Evolutionary conservation across 2,113 vertebrate species (phyloP).

Genomic region (Perognathus longimembris): DNA sequence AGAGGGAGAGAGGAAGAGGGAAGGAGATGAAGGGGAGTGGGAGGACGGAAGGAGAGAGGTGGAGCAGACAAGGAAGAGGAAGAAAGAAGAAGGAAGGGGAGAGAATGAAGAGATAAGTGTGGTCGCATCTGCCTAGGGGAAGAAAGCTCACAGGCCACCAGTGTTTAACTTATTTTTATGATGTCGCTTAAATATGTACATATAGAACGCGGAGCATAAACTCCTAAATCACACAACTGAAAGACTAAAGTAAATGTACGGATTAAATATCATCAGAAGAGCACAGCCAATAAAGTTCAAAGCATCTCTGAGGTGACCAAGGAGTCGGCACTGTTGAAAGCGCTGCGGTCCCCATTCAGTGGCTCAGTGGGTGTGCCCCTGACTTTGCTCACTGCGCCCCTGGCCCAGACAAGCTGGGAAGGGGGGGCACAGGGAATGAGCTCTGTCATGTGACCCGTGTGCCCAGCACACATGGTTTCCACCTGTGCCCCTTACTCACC

Average conservation of each 20-base stretch:
- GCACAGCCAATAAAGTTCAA: neutral
- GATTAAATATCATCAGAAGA: slow-evolving; percentile 55
- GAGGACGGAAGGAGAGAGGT: no score
- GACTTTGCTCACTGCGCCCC: no score
- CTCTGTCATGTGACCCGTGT: accelerated
- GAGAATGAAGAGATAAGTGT: no score
- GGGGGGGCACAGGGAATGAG: no score
- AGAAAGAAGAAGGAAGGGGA: no score
- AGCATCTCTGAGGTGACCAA: neutral
- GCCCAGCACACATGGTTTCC: neutral
- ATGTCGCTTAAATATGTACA: slow-evolving; percentile 12
- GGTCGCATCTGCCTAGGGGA: neutral
- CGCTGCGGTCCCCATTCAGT: accelerated
- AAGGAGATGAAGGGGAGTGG: no score
- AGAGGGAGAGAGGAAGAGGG: no score
- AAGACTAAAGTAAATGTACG: slow-evolving; percentile 35
- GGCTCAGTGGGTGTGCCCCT: no score
- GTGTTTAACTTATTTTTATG: slow-evolving; percentile 19
- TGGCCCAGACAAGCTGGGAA: no score
- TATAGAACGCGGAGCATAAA: neutral
- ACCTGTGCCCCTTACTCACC: neutral
- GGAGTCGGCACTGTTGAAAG: neutral
- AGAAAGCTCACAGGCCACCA: neutral
- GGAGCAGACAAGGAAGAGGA: no score
- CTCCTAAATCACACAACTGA: neutral